Percentiles rank a stretch among this genome's conserved stretches.
Conservation (phyloP, 2,888 invertebrate species). For the Dicyrtoma fusca region DNA sequence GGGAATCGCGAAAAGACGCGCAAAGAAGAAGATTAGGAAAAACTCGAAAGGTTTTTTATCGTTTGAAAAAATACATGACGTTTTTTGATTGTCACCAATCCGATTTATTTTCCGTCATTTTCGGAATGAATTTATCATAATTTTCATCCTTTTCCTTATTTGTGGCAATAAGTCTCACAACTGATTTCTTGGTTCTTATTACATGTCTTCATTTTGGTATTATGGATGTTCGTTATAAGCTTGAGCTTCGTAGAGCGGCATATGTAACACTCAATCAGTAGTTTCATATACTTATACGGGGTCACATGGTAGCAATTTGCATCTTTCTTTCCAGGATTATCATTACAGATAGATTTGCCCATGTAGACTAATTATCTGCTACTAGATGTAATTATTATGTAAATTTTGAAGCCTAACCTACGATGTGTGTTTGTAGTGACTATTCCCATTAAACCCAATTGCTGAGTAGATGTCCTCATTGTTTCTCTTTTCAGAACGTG, state of each 20-base stretch:
- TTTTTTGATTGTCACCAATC: too few relatives aligned
- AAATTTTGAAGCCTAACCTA: neutral
- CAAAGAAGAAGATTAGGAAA: conserved; percentile 34
- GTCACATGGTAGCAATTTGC: neutral
- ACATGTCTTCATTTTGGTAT: conserved; percentile 25
- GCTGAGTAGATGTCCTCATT: conserved; percentile 19
- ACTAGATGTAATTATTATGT: neutral
- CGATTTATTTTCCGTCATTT: too few relatives aligned
- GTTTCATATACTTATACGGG: neutral
- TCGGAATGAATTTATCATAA: too few relatives aligned
- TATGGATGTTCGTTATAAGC: conserved; percentile 43
- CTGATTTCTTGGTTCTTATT: neutral
- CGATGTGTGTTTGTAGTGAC: neutral
- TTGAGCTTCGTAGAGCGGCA: conserved; percentile 56
- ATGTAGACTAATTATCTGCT: neutral
- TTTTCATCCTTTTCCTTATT: conserved; percentile 18
- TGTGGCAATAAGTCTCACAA: conserved; percentile 22
- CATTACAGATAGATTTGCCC: neutral
- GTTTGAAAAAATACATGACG: neutral
- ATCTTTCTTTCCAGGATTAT: too few relatives aligned
- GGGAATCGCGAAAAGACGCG: conserved; percentile 28
- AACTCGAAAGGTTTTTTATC: conserved; percentile 37
- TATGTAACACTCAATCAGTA: neutral
- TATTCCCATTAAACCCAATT: conserved; percentile 8
- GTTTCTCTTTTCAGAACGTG: conserved; percentile 50